A percentile compares a stretch with the other conserved stretches of the same genome.
phyloP scores from a whole-genome alignment of 2,113 vertebrate species.

The Lynx canadensis region DNA sequence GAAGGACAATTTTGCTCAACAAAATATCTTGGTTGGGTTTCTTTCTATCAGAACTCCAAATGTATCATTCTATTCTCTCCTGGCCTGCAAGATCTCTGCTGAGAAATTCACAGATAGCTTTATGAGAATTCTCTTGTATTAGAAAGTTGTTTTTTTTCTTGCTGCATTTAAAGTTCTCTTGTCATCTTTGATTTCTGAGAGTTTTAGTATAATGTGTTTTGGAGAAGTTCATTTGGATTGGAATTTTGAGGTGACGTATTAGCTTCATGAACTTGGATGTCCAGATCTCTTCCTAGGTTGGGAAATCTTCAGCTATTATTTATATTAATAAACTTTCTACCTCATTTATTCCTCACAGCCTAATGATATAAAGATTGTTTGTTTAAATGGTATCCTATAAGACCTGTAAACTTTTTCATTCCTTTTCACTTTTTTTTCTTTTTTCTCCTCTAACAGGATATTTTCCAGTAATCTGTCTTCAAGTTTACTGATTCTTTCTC shows the following conservation, averaged over 20 bases:
- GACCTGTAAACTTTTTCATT: neutral
- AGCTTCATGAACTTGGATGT: neutral
- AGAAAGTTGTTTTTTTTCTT: neutral
- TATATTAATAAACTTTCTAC: neutral
- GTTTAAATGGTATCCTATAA: neutral
- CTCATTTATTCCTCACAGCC: neutral
- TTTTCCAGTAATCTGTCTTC: neutral
- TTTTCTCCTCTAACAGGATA: neutral
- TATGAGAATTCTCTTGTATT: neutral
- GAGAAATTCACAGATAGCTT: neutral
- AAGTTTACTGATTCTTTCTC: neutral
- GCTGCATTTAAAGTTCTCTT: neutral
- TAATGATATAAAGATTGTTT: neutral
- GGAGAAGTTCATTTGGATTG: neutral
- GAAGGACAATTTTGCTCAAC: neutral
- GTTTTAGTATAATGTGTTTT: neutral
- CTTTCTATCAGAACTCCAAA: neutral
- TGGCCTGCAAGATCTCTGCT: neutral
- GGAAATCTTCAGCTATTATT: neutral
- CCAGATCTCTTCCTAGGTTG: neutral
- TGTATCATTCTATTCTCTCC: neutral
- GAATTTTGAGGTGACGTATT: neutral
- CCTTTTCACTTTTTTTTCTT: neutral
- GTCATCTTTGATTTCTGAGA: neutral
- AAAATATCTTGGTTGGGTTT: neutral